phyloP scores from a whole-genome alignment of 2,113 vertebrate genomes.

The Chrysemys picta region DNA sequence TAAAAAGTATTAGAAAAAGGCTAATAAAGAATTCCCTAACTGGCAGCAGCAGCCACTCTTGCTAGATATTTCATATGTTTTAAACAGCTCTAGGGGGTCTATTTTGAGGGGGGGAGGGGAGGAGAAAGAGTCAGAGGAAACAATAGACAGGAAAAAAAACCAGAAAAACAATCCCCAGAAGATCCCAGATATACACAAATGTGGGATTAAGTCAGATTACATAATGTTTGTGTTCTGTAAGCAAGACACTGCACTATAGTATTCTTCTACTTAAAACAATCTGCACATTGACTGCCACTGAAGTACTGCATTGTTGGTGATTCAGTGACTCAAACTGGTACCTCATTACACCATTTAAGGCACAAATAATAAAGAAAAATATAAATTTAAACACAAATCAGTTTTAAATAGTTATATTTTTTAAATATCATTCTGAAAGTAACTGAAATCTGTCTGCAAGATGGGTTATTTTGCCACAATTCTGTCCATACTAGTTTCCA shows the following conservation, averaged over 20 bases:
- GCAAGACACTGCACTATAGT: background rate
- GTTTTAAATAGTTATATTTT: accelerated
- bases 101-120: background rate
- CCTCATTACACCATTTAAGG: background rate
- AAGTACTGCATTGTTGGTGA: background rate
- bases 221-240: accelerated
- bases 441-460: background rate
- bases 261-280: background rate
- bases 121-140: background rate
- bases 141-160: accelerated
- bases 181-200: accelerated
- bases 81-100: accelerated
- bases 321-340: accelerated
- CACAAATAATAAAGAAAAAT: accelerated
- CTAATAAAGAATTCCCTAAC: accelerated
- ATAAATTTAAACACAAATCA: accelerated
- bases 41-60: background rate
- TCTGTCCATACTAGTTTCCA: background rate
- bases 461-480: background rate
- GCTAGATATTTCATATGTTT: background rate
- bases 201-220: background rate
- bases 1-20: background rate
- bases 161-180: background rate
- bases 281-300: background rate
- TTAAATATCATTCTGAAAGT: background rate